A percentile compares a stretch with the other conserved stretches of the same genome.
phyloP scores from a whole-genome alignment of 2,113 vertebrate genomes.

The Gavialis gangeticus region DNA sequence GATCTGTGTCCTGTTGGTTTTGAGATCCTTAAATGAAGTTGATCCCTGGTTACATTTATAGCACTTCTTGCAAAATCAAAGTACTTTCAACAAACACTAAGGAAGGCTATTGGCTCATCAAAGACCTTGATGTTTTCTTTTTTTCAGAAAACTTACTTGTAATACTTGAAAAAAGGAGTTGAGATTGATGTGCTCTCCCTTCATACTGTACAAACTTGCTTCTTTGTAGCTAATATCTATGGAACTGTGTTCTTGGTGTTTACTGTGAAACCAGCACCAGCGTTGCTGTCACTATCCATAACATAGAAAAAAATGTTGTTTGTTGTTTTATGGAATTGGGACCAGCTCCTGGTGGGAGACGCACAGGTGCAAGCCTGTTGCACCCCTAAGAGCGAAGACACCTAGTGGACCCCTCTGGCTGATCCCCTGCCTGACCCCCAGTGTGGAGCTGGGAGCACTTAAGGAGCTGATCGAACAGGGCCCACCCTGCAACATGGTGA shows the following conservation, averaged over 20 bases:
- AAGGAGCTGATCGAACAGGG: no score
- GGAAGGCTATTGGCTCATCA: not conserved
- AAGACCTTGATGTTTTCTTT: conserved; percentile 14
- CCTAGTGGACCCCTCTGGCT: no score
- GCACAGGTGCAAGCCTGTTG: no score
- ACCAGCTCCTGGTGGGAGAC: no score
- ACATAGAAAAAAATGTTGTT: not conserved
- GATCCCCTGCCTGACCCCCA: no score
- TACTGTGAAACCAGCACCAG: not conserved
- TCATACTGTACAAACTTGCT: not conserved
- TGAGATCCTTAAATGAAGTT: conserved; percentile 51
- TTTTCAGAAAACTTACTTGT: conserved; percentile 34
- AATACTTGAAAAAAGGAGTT: conserved; percentile 41
- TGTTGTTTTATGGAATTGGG: conserved; percentile 21
- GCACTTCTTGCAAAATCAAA: conserved; percentile 48
- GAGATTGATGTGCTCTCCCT: not conserved
- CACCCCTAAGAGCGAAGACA: no score
- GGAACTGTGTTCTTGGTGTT: not conserved
- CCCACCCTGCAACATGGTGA: no score
- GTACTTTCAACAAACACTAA: conserved; percentile 39
- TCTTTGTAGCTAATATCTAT: not conserved
- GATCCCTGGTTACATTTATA: conserved; percentile 39
- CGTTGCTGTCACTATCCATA: not conserved
- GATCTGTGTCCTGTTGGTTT: conserved; percentile 64
- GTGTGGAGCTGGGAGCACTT: no score